Base-by-base conservation (phyloP, 2,888 invertebrate species). In the Pomacea canaliculata region DNA sequence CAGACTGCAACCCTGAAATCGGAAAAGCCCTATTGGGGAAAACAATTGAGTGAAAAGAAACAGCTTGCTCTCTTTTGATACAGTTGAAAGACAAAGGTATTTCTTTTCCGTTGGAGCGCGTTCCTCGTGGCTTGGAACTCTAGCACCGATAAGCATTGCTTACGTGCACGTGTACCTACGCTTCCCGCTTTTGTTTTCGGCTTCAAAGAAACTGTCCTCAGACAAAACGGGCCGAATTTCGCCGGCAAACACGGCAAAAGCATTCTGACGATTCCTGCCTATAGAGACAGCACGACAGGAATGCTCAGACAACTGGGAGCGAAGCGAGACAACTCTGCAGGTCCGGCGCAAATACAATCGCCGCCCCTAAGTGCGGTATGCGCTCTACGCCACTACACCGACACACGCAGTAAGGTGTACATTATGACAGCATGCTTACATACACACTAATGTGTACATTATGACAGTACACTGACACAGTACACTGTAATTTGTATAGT, bases 221-320 rank as follows among this genome's bases (percentile, higher is more conserved):
- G 62, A 62, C 62, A 46, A 27, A 71, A 60, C 60, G 62, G 60
- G 46, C 46, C 37, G 23, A 37, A n/a, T 62, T 71, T 60, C 18
- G 60, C 71, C n/a, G 59, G 70, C 46, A 46, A 62, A 7, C 46
- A 59, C 37, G 71, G 60, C 71, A 71, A 71, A 71, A 48, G 71
- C 71, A 71, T 71, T 71, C 62, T 71, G 71, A 48, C 48, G 48
- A 71, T 71, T 46, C 71, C 62, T 71, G 62, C 19, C 71, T 56
- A 46, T 18, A 60, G 60, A 16, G 60, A 18, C 19, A 27, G 23
- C n/a, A 18, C 69, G 51, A 19, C 19, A 65, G 27, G 37, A 23
- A 65, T 37, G 12, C 65, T 12, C 65, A 65, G 27, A 65, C 65
- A 65, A 23, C 13, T 37, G 37, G 18, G 37, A 23, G 37, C 5